These are phyloP conservation scores for Dryadula phaetusa DNA, from an alignment of 2,888 invertebrate genomes.

Conservation along the genomic window DNA sequence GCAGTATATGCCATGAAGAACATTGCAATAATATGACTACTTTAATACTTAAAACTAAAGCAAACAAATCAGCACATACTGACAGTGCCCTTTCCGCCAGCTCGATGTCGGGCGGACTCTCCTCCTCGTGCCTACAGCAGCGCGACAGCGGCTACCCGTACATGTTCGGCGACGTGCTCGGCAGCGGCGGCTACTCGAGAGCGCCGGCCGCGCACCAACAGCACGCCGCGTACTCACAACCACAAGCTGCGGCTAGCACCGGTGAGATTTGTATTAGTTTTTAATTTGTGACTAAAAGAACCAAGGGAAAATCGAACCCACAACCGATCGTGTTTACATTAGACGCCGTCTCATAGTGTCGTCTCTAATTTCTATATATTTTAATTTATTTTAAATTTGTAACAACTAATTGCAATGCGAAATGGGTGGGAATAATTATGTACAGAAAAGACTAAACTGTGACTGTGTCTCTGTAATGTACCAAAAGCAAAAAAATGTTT, in stretches of 20 bases:
- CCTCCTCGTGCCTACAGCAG: conserved; percentile 93
- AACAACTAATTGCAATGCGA: no score
- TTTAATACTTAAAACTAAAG: not conserved
- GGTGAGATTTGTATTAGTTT: conserved; percentile 69
- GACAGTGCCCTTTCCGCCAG: conserved; percentile 80
- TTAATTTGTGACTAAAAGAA: no score
- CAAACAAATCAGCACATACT: conserved; percentile 28
- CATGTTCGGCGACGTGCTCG: conserved; percentile 95
- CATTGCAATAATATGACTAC: not conserved
- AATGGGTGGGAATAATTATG: no score
- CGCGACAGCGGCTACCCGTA: conserved; percentile 93
- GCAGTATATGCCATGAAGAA: no score
- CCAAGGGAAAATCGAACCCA: no score
- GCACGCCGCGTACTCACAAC: conserved; percentile 86
- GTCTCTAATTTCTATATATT: no score
- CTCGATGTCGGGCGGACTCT: conserved; percentile 94
- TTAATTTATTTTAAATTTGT: no score
- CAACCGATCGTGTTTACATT: no score
- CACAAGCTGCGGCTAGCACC: conserved; percentile 82
- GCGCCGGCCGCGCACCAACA: conserved; percentile 91
- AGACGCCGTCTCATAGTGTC: no score
- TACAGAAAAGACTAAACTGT: no score
- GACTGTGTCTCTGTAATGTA: no score
- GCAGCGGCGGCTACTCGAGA: conserved; percentile 88
- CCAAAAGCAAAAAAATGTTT: no score